Base-by-base conservation (phyloP, 1,140 invertebrate species). In the Aphelinus certus region DNA sequence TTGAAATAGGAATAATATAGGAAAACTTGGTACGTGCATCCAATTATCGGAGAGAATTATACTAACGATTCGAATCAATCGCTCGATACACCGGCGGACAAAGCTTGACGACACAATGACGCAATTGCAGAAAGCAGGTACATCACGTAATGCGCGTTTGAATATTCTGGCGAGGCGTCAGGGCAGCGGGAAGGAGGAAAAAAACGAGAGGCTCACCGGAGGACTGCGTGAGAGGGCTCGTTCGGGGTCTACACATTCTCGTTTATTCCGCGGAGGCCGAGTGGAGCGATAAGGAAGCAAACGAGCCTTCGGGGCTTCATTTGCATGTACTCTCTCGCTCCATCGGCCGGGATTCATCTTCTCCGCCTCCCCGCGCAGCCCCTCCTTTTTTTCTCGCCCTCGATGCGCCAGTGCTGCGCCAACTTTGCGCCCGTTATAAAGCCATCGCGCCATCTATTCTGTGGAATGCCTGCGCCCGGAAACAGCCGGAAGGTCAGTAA, bases 261-360 rank as follows among this genome's bases (percentile, higher is more conserved):
- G 57, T 61, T 62, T 51, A 55, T 45, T n/a, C 49, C 45, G 9
- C 58, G 1, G 47, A 60, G 67, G n/a, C 48, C 10, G 61, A 6
- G 51, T 5, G 4, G 51, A 47, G 42, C 71, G 71, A 73, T 67
- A 67, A 67, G 71, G 56, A 60, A 51, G 6, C 47, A 57, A 65
- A 73, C 5, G 71, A 73, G 64, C 56, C 64, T 57, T 5, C 26
- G 48, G 56, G 71, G 64, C 64, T 73, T 73, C 71, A 73, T 73
- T 73, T 67, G 63, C 64, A 73, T 73, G 49, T 47, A 47, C 49
- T 73, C 45, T 62, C 1, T 26, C 7, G n/a, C 62, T 53, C n/a
- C 53, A 65, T 65, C 26, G 49, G 48, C 5, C 42, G 4, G 51
- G 10, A 66, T 55, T 51, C 56, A 57, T n/a, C 3, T 3, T 7